Evolutionary conservation across 2,888 invertebrate species (phyloP).

Genomic region (Ectobius pallidus): DNA sequence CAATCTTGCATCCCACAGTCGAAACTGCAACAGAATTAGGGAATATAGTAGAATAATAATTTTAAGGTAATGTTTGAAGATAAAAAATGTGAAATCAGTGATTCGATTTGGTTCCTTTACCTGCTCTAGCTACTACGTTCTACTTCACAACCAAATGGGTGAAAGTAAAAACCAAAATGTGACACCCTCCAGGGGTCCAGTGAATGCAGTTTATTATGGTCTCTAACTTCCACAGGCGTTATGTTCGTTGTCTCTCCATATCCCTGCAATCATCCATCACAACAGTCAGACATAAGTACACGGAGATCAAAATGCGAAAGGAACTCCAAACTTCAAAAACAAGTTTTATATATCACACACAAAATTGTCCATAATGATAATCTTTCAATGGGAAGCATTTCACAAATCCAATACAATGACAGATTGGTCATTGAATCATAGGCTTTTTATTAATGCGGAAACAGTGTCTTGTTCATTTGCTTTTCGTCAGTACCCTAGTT

Average conservation of each 20-base stretch:
- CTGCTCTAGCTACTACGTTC: neutral
- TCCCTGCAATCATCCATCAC: neutral
- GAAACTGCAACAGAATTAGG: too few species aligned
- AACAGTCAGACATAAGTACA: neutral
- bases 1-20: too few species aligned
- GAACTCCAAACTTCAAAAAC: too few species aligned
- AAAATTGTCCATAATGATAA: too few species aligned
- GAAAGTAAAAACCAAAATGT: slow-evolving; percentile 13
- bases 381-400: too few species aligned
- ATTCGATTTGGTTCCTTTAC: neutral
- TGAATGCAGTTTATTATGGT: neutral
- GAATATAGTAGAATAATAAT: too few species aligned
- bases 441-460: neutral
- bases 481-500: neutral
- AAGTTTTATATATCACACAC: too few species aligned
- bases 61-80: too few species aligned
- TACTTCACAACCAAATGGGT: slow-evolving; percentile 17
- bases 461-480: neutral
- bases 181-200: slow-evolving; percentile 7
- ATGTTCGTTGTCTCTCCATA: slow-evolving; percentile 33
- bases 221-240: slow-evolving; percentile 34
- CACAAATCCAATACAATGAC: too few species aligned
- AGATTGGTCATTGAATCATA: too few species aligned
- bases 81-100: neutral
- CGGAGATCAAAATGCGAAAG: neutral